Percentiles rank a stretch among this genome's conserved stretches.
Evolutionary conservation across 2,797 vertebrate species (phyloP).

Genomic region (Phoebastria nigripes): DNA sequence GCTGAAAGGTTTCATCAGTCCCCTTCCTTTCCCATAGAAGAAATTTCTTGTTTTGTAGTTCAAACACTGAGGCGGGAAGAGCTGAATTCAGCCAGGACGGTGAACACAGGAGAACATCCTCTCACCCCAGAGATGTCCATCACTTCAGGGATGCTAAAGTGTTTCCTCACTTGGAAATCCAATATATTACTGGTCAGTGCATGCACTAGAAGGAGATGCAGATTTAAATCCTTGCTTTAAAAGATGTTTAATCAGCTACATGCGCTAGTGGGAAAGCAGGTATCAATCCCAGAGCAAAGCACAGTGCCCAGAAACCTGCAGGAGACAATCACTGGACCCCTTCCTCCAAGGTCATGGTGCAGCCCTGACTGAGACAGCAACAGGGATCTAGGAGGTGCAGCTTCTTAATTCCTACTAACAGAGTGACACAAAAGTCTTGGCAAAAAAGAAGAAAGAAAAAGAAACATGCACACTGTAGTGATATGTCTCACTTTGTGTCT

Average conservation of each 20-base stretch:
- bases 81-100: not conserved
- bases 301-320: not conserved
- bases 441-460: too few relatives aligned
- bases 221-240: not conserved
- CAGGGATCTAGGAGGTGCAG: not conserved
- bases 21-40: not conserved
- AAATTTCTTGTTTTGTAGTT: not conserved
- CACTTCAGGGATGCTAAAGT: not conserved
- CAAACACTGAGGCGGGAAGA: not conserved
- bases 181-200: not conserved
- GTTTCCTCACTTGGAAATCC: not conserved
- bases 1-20: not conserved
- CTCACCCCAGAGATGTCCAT: not conserved
- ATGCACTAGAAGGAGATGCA: not conserved
- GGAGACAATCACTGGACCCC: not conserved
- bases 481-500: not conserved
- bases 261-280: not conserved
- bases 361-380: not conserved
- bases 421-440: not conserved
- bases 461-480: not conserved
- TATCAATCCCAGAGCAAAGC: not conserved
- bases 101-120: not conserved
- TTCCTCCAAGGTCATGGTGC: not conserved
- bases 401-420: not conserved
- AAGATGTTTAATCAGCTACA: not conserved